Evolutionary conservation across 2,113 vertebrate species (phyloP).

Genomic region (Leptodactylus fuscus): DNA sequence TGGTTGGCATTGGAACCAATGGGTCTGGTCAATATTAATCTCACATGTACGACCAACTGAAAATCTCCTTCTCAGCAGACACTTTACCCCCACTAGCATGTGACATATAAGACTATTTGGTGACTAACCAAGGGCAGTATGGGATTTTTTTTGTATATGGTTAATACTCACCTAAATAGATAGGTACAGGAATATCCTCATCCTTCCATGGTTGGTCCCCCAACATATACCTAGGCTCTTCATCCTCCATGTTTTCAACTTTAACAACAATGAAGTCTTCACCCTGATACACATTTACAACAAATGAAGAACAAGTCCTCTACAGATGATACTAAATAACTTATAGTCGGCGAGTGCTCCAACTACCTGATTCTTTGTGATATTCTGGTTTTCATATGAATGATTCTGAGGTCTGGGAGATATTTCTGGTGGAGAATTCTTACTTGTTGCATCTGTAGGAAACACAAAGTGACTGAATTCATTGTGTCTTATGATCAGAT

Average conservation of each 20-base stretch:
- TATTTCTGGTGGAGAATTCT: not conserved
- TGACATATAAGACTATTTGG: not conserved
- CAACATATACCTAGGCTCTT: not conserved
- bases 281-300: not conserved
- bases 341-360: not conserved
- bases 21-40: no score
- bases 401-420: not conserved
- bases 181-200: not conserved
- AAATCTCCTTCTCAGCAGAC: no score
- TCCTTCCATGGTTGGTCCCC: not conserved
- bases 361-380: not conserved
- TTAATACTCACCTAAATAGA: not conserved
- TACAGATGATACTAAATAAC: not conserved
- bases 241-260: not conserved
- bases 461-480: no score
- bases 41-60: no score
- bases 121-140: not conserved
- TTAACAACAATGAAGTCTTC: not conserved
- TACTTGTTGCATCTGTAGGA: no score
- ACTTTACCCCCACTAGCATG: no score
- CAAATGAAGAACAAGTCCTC: not conserved
- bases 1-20: no score
- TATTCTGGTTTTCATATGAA: not conserved
- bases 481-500: no score
- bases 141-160: not conserved